Percentiles rank a stretch among this genome's conserved stretches.
Conservation (phyloP, 2,888 invertebrate species). For the Acanthosoma haemorrhoidale region DNA sequence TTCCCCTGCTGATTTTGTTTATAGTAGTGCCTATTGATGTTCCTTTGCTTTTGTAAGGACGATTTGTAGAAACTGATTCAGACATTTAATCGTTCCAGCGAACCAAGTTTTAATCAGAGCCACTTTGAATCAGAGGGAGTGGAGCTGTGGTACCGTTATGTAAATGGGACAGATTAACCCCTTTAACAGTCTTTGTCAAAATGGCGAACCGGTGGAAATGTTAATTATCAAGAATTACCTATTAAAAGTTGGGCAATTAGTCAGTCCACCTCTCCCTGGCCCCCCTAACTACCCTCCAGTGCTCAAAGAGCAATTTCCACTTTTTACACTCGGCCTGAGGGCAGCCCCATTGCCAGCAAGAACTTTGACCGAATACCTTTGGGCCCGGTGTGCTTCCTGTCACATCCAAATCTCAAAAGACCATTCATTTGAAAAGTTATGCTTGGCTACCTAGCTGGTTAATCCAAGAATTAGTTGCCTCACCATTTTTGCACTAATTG, state of each 20-base stretch:
- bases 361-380: background rate
- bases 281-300: background rate
- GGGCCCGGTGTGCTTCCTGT: no score
- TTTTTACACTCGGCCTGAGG: background rate
- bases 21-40: no score
- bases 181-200: background rate
- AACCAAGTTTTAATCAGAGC: slow-evolving; percentile 7
- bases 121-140: slow-evolving; percentile 3
- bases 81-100: background rate
- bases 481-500: no score
- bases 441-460: no score
- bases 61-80: no score
- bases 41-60: no score
- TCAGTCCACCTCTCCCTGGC: background rate
- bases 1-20: no score
- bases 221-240: slow-evolving; percentile 26
- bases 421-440: no score
- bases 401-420: no score
- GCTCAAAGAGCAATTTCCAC: background rate
- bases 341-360: no score
- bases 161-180: slow-evolving; percentile 16
- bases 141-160: slow-evolving; percentile 11
- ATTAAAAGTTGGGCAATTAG: slow-evolving; percentile 25
- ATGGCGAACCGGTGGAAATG: background rate
- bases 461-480: no score